Conservation (phyloP, 2,797 vertebrate genomes). For the Esox lucius region DNA sequence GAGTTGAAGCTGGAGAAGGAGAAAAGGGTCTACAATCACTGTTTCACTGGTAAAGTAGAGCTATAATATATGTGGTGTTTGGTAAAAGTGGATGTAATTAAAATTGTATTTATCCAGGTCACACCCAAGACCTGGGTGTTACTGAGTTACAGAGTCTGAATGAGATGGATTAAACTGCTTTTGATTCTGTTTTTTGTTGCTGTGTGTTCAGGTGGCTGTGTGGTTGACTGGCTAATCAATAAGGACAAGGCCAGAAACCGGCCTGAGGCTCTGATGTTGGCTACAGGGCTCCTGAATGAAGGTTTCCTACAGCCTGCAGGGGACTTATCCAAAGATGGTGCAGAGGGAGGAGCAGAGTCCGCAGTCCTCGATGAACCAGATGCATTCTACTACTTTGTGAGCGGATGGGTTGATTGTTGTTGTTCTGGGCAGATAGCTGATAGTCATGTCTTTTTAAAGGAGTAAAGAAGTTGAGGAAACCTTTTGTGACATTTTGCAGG, state of each 20-base stretch:
- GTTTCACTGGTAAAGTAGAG: slow-evolving; percentile 84
- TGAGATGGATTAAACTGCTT: background rate
- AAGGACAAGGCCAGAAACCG: slow-evolving; percentile 83
- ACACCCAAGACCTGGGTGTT: background rate
- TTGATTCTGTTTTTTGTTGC: background rate
- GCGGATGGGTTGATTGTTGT: slow-evolving; percentile 37
- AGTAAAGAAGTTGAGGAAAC: background rate
- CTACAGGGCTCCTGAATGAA: slow-evolving; percentile 87
- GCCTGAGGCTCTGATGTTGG: slow-evolving; percentile 85
- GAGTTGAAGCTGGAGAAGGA: slow-evolving; percentile 91
- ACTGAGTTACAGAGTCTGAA: background rate
- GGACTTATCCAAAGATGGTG: slow-evolving; percentile 82
- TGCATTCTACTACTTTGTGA: slow-evolving; percentile 96
- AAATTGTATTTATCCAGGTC: background rate
- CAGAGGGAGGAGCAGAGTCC: slow-evolving; percentile 73
- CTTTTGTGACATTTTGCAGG: slow-evolving; percentile 67
- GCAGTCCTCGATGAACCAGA: slow-evolving; percentile 82
- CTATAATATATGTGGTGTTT: no score
- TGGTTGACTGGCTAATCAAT: slow-evolving; percentile 90
- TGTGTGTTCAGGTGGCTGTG: slow-evolving; percentile 76
- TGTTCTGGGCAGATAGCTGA: background rate
- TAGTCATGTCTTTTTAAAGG: background rate
- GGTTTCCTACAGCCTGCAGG: slow-evolving; percentile 91
- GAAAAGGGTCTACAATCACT: slow-evolving; percentile 90
- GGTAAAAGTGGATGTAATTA: background rate